Evolutionary conservation across 2,113 vertebrate species (phyloP).

Genomic region (Arizona elegans): DNA sequence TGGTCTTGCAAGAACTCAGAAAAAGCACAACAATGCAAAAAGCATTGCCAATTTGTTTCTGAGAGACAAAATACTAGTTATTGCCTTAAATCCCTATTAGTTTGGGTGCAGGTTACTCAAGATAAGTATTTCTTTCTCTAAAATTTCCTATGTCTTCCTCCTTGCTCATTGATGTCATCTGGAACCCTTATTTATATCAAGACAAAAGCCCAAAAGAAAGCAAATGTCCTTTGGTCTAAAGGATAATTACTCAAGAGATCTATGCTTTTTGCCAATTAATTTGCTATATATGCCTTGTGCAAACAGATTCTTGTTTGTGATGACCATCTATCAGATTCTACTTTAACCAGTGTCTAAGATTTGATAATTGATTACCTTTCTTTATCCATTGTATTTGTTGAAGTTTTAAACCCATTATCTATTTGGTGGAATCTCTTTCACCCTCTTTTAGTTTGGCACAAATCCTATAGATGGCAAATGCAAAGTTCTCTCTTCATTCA

Average conservation of each 20-base stretch:
- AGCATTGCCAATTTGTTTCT: background rate
- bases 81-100: background rate
- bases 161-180: background rate
- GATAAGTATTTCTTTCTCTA: background rate
- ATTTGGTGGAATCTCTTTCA: background rate
- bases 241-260: background rate
- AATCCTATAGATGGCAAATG: background rate
- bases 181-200: background rate
- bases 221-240: background rate
- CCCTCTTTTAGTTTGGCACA: background rate
- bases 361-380: background rate
- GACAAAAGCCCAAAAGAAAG: background rate
- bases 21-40: background rate
- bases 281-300: background rate
- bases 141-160: background rate
- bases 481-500: background rate
- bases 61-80: background rate
- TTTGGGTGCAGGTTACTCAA: background rate
- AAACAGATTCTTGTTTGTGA: background rate
- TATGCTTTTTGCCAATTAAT: background rate
- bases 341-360: background rate
- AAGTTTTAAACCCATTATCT: background rate
- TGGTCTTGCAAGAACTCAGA: background rate
- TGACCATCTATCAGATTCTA: background rate
- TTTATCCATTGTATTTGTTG: background rate